Evolutionary conservation across 2,113 vertebrate species (phyloP).

Genomic region (Litocranius walleri): DNA sequence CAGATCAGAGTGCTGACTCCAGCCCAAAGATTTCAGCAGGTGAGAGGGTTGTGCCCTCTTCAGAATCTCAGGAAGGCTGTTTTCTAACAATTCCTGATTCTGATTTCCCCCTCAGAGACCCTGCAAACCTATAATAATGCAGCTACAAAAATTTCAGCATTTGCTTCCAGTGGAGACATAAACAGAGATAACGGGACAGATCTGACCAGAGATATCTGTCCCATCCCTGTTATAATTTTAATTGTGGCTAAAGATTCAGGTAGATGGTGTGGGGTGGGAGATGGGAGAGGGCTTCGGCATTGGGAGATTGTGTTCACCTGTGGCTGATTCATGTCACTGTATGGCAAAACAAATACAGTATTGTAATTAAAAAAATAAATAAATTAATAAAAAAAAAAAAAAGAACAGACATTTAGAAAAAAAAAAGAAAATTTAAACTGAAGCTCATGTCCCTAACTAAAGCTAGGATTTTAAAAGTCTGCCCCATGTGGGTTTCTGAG

Average conservation of each 20-base stretch:
- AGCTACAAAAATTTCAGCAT: neutral
- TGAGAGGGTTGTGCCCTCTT: neutral
- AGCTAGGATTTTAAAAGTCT: neutral
- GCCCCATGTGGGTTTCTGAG: neutral
- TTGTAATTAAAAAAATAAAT: no score
- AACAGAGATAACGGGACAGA: neutral
- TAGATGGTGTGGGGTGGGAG: no score
- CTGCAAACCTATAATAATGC: neutral
- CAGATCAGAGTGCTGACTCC: neutral
- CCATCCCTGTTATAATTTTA: neutral
- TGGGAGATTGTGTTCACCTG: no score
- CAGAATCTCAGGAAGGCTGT: neutral
- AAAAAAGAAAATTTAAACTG: neutral
- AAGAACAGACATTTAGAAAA: no score
- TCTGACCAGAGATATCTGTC: neutral
- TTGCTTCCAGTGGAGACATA: neutral
- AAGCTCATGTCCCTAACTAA: constrained; percentile 12
- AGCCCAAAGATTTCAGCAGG: neutral
- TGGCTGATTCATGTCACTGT: no score
- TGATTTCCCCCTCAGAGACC: neutral
- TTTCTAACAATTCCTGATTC: neutral
- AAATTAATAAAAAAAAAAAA: no score
- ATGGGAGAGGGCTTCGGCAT: no score
- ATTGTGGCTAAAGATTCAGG: neutral
- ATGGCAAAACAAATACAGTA: no score